These are phyloP conservation scores for Periophthalmodon schlosseri DNA, from an alignment of 2,113 vertebrate species.

Conservation along the genomic window DNA sequence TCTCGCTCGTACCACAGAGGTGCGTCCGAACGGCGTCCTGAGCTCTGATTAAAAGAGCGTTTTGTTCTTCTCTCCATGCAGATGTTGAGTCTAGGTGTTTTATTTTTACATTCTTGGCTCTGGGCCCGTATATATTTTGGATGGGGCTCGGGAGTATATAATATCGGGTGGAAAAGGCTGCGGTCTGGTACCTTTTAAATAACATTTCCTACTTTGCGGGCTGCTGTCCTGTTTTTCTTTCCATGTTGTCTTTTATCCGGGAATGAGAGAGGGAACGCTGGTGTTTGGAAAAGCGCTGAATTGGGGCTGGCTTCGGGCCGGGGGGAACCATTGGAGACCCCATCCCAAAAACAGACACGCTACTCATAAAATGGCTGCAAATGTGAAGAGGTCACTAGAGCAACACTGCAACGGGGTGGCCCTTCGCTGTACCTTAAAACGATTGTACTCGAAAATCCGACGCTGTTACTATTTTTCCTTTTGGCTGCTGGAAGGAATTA, in stretches of 20 bases:
- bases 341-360: slow-evolving; percentile 24
- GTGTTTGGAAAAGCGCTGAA: slow-evolving; percentile 81
- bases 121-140: slow-evolving; percentile 99
- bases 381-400: slow-evolving; percentile 66
- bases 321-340: slow-evolving; percentile 70
- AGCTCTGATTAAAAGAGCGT: slow-evolving; percentile 97
- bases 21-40: slow-evolving; percentile 90
- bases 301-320: slow-evolving; percentile 67
- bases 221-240: slow-evolving; percentile 99
- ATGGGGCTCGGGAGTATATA: slow-evolving; percentile 98
- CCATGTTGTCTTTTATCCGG: slow-evolving; percentile 99
- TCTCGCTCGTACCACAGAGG: slow-evolving; percentile 73
- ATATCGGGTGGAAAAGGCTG: slow-evolving; percentile 99
- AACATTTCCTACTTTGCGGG: slow-evolving; percentile 99
- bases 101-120: slow-evolving; percentile 96
- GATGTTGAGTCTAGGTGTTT: slow-evolving; percentile 97
- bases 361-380: slow-evolving; percentile 45
- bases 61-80: slow-evolving; percentile 96
- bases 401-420: slow-evolving; percentile 51
- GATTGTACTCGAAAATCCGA: slow-evolving; percentile 27
- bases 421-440: slow-evolving; percentile 23
- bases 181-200: slow-evolving; percentile 99
- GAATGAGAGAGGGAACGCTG: slow-evolving; percentile 77
- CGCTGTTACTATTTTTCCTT: slow-evolving; percentile 59
- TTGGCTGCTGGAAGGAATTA: slow-evolving; percentile 55